phyloP scores from a whole-genome alignment of 1,140 invertebrate genomes.

The Carcinoscorpius rotundicauda region DNA sequence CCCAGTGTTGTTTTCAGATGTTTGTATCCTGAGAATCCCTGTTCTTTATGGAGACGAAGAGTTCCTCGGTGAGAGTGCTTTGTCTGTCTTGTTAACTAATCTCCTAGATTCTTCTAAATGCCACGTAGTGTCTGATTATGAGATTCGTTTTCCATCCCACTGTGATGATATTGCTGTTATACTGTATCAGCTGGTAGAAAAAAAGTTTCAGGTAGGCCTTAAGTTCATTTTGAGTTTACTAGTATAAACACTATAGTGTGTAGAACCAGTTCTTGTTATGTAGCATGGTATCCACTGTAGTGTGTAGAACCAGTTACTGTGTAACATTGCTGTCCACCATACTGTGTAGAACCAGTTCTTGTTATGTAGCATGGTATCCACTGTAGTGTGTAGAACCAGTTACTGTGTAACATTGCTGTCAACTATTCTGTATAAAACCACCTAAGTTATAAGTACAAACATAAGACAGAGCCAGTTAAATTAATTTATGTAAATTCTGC shows the following conservation, averaged over 20 bases:
- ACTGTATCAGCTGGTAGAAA: constrained; percentile 29
- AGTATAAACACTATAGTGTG: not conserved
- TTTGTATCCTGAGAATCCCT: constrained; percentile 39
- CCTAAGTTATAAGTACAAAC: too few species aligned
- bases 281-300: too few species aligned
- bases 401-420: too few species aligned
- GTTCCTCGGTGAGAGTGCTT: constrained; percentile 39
- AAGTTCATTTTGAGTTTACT: not conserved
- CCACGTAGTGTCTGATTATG: constrained; percentile 34
- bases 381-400: too few species aligned
- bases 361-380: too few species aligned
- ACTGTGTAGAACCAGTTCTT: too few species aligned
- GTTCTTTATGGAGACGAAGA: constrained; percentile 42
- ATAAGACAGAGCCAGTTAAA: too few species aligned
- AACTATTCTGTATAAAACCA: too few species aligned
- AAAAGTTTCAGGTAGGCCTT: constrained; percentile 29
- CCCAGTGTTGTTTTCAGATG: constrained; percentile 25
- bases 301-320: too few species aligned
- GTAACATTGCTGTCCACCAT: too few species aligned
- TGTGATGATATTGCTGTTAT: constrained; percentile 37
- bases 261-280: too few species aligned
- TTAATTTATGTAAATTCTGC: too few species aligned
- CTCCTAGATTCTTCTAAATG: constrained; percentile 23
- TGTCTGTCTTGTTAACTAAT: constrained; percentile 36
- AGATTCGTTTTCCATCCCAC: constrained; percentile 38